phyloP scores from a whole-genome alignment of 2,888 invertebrate species.

The Argyresthia albistria region DNA sequence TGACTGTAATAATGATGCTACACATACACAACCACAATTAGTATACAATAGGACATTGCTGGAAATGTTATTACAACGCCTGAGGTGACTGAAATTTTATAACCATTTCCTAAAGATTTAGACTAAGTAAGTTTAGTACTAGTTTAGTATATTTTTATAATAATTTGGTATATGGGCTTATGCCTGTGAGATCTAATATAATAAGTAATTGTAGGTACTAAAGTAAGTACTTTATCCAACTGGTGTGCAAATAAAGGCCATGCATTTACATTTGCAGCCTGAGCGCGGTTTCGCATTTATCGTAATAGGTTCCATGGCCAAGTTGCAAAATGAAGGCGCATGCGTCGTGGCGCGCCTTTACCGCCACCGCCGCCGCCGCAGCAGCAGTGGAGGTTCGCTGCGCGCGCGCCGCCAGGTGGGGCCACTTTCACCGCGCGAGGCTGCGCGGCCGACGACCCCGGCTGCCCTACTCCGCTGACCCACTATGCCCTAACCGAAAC shows the following conservation, averaged over 20 bases:
- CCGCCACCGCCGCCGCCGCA: slow-evolving; percentile 11
- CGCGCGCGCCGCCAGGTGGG: slow-evolving; percentile 24
- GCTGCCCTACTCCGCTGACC: slow-evolving; percentile 68
- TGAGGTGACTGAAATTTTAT: too few relatives aligned
- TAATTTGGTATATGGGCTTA: too few relatives aligned
- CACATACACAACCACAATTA: neutral
- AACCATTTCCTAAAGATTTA: too few relatives aligned
- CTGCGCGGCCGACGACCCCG: slow-evolving; percentile 69
- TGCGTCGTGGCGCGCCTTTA: slow-evolving; percentile 52
- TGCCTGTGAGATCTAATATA: neutral
- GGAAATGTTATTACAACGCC: too few relatives aligned
- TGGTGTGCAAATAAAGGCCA: slow-evolving; percentile 43
- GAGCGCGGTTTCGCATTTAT: slow-evolving; percentile 59
- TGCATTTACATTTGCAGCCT: slow-evolving; percentile 55
- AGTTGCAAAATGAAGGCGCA: slow-evolving; percentile 67
- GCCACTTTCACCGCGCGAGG: slow-evolving; percentile 67
- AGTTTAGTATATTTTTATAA: too few relatives aligned
- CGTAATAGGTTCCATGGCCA: slow-evolving; percentile 69
- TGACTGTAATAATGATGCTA: too few relatives aligned
- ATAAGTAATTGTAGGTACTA: neutral
- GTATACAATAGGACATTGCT: neutral
- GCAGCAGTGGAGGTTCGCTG: slow-evolving; percentile 33
- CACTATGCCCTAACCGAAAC: slow-evolving; percentile 58
- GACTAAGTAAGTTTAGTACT: too few relatives aligned
- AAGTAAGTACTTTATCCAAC: neutral